Evolutionary conservation across 1,140 invertebrate genomes (phyloP).

Genomic region (Nasonia giraulti): DNA sequence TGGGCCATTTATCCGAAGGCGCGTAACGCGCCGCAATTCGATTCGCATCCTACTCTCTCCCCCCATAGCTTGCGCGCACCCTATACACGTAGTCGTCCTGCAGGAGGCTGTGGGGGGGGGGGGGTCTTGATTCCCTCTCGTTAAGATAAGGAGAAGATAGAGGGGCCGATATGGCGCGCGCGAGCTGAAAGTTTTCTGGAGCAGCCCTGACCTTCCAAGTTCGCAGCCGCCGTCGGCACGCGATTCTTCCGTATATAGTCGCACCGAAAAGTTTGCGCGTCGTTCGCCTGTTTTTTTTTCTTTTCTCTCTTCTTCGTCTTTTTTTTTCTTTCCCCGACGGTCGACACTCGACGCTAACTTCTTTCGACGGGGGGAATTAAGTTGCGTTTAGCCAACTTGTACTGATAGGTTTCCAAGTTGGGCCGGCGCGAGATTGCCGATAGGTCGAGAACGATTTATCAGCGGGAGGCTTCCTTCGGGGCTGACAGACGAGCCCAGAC

Average conservation of each 20-base stretch:
- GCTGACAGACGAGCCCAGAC: not conserved
- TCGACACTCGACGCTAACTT: not conserved
- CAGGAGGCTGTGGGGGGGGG: not conserved
- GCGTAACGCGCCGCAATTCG: slow-evolving; percentile 34
- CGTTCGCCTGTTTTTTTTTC: no score
- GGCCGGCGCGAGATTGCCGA: not conserved
- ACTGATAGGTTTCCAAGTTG: slow-evolving; percentile 8
- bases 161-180: not conserved
- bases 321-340: not conserved
- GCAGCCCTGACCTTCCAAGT: slow-evolving; percentile 28
- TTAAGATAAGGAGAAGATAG: slow-evolving; percentile 37
- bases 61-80: not conserved
- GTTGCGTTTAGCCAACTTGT: not conserved
- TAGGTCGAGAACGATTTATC: not conserved
- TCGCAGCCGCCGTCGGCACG: slow-evolving; percentile 15
- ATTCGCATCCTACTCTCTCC: slow-evolving; percentile 21
- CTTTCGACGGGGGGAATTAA: slow-evolving; percentile 6
- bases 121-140: slow-evolving; percentile 31
- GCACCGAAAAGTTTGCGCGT: slow-evolving; percentile 1
- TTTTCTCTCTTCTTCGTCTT: not conserved
- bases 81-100: not conserved
- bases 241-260: not conserved
- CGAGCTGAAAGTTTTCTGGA: slow-evolving; percentile 3
- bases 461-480: not conserved
- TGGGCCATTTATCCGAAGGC: slow-evolving; percentile 25